Evolutionary conservation across 2,113 vertebrate species (phyloP).

Genomic region (Odocoileus virginianus): DNA sequence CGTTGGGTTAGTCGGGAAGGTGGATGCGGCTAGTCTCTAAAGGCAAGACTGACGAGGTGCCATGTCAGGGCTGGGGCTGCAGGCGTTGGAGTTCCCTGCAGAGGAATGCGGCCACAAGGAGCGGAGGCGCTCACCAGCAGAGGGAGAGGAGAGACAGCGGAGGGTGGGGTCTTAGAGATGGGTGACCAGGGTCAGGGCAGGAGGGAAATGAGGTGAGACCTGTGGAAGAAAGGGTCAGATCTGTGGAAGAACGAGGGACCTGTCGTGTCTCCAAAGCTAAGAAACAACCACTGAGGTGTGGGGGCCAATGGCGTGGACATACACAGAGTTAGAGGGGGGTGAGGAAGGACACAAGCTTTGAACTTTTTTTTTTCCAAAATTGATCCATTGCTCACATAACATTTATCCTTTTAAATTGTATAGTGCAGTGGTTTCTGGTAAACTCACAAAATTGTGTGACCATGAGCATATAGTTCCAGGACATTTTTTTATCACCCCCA

Average conservation of each 20-base stretch:
- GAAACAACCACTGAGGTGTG: not conserved
- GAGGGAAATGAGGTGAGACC: not conserved
- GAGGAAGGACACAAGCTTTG: not conserved
- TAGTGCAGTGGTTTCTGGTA: not conserved
- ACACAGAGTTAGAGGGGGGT: not conserved
- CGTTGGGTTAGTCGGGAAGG: not conserved
- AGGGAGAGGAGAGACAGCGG: too few relatives aligned
- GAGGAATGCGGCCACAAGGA: not conserved
- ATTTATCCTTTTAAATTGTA: not conserved
- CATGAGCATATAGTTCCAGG: not conserved
- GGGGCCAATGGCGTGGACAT: not conserved
- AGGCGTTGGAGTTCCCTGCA: not conserved
- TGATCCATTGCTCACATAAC: not conserved
- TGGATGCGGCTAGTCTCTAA: not conserved
- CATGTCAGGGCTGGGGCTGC: not conserved
- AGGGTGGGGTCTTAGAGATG: not conserved
- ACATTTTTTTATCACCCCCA: not conserved
- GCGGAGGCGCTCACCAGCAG: not conserved
- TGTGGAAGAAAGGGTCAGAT: not conserved
- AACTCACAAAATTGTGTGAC: not conserved
- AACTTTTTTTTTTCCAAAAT: fast-evolving
- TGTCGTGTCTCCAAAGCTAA: not conserved
- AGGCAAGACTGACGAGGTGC: not conserved
- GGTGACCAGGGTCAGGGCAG: not conserved
- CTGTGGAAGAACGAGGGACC: not conserved